Evolutionary conservation across 2,797 vertebrate species (phyloP).

Genomic region (Crenichthys baileyi): DNA sequence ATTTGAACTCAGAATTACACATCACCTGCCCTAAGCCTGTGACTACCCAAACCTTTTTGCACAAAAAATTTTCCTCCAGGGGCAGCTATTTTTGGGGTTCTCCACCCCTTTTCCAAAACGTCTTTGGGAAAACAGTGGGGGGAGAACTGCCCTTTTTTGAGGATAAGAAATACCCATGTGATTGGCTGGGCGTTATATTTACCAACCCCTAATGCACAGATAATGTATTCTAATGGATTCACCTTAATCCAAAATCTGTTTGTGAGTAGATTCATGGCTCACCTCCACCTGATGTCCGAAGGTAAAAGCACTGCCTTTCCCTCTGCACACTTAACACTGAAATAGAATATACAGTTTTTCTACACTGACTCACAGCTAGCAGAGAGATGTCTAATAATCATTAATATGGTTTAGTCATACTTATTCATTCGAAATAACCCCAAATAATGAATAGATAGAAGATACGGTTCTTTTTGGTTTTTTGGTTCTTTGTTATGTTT

Average conservation of each 20-base stretch:
- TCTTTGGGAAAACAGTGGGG: conserved; percentile 51
- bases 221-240: conserved; percentile 75
- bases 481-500: neutral
- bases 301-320: conserved; percentile 37
- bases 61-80: conserved; percentile 56
- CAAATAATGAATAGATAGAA: neutral
- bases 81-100: conserved; percentile 50
- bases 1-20: conserved; percentile 35
- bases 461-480: neutral
- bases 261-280: conserved; percentile 47
- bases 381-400: conserved; percentile 16
- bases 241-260: conserved; percentile 63
- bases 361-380: neutral
- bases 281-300: conserved; percentile 52
- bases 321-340: conserved; percentile 9
- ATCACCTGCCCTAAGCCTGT: conserved; percentile 26
- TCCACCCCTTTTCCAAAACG: conserved; percentile 64
- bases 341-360: conserved; percentile 16
- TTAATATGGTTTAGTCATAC: neutral
- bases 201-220: conserved; percentile 59
- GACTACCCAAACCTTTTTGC: conserved; percentile 26
- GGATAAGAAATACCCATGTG: conserved; percentile 69
- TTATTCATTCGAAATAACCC: neutral
- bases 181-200: conserved; percentile 55
- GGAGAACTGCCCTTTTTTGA: conserved; percentile 66